These are phyloP conservation scores for Henicopernis longicauda DNA, from an alignment of 2,113 vertebrate species.

Conservation along the genomic window DNA sequence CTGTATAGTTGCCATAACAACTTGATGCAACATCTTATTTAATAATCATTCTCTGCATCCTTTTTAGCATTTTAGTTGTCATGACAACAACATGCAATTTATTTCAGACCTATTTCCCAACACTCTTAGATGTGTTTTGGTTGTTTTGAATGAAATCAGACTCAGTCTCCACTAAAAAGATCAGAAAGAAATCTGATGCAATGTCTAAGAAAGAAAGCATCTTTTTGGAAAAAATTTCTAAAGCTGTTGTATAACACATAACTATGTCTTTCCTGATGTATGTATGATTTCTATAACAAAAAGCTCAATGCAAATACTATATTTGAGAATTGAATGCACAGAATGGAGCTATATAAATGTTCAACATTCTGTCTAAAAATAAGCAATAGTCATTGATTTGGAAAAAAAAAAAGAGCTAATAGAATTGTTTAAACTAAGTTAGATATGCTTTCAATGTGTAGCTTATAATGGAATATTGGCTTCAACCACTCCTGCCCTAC, in stretches of 20 bases:
- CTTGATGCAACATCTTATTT: slow-evolving; percentile 47
- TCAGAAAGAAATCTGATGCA: slow-evolving; percentile 5
- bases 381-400: background rate
- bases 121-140: background rate
- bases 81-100: slow-evolving; percentile 65
- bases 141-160: slow-evolving; percentile 43
- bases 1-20: slow-evolving; percentile 69
- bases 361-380: background rate
- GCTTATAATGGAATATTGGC: background rate
- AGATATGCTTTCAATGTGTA: background rate
- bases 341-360: background rate
- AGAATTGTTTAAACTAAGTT: background rate
- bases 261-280: background rate
- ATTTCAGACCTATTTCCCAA: slow-evolving; percentile 36
- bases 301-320: background rate
- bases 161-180: background rate
- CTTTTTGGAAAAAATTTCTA: background rate
- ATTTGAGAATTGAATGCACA: background rate
- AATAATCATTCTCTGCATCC: slow-evolving; percentile 46
- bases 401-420: background rate
- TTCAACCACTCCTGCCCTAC: background rate
- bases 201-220: background rate
- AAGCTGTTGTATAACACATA: background rate
- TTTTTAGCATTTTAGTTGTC: slow-evolving; percentile 66
- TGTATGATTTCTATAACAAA: background rate